These are phyloP conservation scores for Mylabris sibirica DNA, from an alignment of 2,888 invertebrate genomes.

Conservation along the genomic window DNA sequence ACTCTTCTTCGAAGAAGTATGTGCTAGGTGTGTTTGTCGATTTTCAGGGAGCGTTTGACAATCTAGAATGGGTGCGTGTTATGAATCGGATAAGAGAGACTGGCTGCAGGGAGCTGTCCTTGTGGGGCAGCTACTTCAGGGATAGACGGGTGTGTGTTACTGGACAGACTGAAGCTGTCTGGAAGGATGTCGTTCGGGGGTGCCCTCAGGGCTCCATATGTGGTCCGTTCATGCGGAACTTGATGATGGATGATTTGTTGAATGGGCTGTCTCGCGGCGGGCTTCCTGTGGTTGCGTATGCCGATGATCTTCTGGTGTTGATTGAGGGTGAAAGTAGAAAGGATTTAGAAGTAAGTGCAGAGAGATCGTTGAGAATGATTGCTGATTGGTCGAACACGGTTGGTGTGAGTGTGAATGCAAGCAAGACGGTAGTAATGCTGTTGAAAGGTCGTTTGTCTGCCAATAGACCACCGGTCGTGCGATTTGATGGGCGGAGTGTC, in stretches of 20 bases:
- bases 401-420: slow-evolving; percentile 6
- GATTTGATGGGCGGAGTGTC: not conserved
- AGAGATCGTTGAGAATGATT: not conserved
- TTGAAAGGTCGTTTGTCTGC: slow-evolving; percentile 9
- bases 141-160: slow-evolving; percentile 11
- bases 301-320: not conserved
- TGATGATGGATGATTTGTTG: not conserved
- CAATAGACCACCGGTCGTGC: not conserved
- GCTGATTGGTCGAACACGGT: not conserved
- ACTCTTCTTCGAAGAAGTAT: slow-evolving; percentile 11
- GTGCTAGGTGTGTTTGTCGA: slow-evolving; percentile 27
- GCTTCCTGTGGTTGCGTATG: not conserved
- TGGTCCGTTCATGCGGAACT: not conserved
- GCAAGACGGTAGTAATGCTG: slow-evolving; percentile 14
- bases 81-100: slow-evolving; percentile 3
- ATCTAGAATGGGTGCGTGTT: slow-evolving; percentile 17
- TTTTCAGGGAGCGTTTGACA: slow-evolving; percentile 26
- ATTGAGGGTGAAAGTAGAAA: not conserved
- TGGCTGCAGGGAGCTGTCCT: slow-evolving; percentile 18
- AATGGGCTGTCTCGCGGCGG: no score
- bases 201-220: slow-evolving; percentile 6
- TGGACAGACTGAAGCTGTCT: not conserved
- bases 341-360: not conserved
- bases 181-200: not conserved
- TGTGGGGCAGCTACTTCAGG: slow-evolving; percentile 16